Evolutionary conservation across 2,113 vertebrate genomes (phyloP).

Genomic region (Lepus americanus): DNA sequence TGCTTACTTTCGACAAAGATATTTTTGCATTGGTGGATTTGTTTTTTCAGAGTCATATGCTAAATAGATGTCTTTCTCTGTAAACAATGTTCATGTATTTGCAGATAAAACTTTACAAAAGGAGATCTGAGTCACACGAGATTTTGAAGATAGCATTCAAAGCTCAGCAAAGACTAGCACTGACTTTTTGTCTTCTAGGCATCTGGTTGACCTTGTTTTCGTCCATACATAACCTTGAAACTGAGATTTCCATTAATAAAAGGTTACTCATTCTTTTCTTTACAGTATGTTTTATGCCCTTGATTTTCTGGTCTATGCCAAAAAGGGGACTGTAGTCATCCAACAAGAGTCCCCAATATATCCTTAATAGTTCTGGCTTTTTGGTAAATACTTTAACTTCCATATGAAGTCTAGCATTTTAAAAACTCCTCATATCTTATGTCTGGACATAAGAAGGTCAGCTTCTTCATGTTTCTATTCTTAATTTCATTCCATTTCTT

Average conservation of each 20-base stretch:
- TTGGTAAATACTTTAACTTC: constrained; percentile 25
- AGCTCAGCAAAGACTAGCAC: background rate
- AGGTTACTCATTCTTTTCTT: constrained; percentile 29
- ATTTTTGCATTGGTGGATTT: background rate
- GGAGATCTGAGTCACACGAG: background rate
- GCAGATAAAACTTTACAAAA: constrained; percentile 21
- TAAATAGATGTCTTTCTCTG: background rate
- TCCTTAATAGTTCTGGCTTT: background rate
- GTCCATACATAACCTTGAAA: constrained; percentile 52
- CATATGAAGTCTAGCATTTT: background rate
- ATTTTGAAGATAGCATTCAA: constrained; percentile 40
- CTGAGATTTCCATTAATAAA: constrained; percentile 56
- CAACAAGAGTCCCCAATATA: constrained; percentile 5
- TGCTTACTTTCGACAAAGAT: constrained; percentile 52
- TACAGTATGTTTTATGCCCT: background rate
- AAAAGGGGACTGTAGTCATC: background rate
- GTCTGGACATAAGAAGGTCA: background rate
- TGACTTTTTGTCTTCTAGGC: constrained; percentile 17
- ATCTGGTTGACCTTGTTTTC: constrained; percentile 3
- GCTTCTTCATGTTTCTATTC: background rate
- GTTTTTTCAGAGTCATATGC: constrained; percentile 43
- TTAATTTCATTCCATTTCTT: constrained; percentile 50
- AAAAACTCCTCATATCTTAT: background rate
- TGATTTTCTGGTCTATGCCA: constrained; percentile 50
- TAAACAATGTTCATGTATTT: background rate